These are phyloP conservation scores for Myotis vivesi DNA, from an alignment of 2,797 vertebrate species.

Conservation along the genomic window DNA sequence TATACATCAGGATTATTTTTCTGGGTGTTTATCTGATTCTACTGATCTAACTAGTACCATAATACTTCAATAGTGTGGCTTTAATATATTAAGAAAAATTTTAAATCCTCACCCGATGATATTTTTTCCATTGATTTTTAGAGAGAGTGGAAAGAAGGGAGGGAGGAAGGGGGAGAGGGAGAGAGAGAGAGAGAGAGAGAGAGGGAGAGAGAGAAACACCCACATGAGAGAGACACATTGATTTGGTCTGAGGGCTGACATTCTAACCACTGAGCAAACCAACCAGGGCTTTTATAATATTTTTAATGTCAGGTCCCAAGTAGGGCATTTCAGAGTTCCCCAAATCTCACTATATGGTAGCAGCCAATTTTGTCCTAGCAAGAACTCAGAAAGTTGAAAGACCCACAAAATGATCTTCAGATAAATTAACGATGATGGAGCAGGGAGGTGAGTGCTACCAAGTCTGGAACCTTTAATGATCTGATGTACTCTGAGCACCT, in stretches of 20 bases:
- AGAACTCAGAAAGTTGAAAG: background rate
- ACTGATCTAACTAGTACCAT: background rate
- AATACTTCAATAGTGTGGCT: background rate
- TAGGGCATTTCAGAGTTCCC: background rate
- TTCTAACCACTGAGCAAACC: too few species aligned
- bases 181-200: too few species aligned
- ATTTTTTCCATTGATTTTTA: too few species aligned
- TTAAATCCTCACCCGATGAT: too few species aligned
- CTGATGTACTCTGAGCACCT: fast-evolving
- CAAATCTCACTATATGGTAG: background rate
- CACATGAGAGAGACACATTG: too few species aligned
- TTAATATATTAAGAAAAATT: too few species aligned
- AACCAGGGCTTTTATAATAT: background rate
- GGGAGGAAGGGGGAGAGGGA: too few species aligned
- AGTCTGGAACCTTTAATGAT: background rate
- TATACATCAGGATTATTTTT: background rate
- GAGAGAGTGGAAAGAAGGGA: too few species aligned
- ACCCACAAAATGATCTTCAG: background rate
- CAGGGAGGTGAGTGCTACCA: background rate
- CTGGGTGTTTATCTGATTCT: background rate
- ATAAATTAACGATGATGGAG: background rate
- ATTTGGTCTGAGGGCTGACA: too few species aligned
- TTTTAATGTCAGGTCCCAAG: background rate
- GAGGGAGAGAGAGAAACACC: too few species aligned
- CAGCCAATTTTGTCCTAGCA: background rate